Evolutionary conservation across 2,888 invertebrate genomes (phyloP).

Genomic region (Archaeoteleia sp.): DNA sequence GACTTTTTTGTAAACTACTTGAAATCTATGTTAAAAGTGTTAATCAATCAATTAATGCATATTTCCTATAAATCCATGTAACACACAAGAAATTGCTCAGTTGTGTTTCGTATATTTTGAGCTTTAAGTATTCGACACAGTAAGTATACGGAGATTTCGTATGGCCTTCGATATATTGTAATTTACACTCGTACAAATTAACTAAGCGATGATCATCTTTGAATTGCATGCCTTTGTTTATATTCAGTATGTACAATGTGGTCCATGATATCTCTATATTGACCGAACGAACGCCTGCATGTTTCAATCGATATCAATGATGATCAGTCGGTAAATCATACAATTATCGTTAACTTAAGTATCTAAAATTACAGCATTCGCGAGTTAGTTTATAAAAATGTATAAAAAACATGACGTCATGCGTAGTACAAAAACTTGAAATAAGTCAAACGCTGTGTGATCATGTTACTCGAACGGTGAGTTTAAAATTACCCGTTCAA

Average conservation of each 20-base stretch:
- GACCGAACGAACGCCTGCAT: slow-evolving; percentile 6
- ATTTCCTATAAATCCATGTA: slow-evolving; percentile 11
- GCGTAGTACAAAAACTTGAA: slow-evolving; percentile 50
- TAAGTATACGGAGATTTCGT: slow-evolving; percentile 6
- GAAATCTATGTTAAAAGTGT: too few relatives aligned
- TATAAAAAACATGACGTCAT: slow-evolving; percentile 56
- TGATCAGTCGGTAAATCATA: slow-evolving; percentile 13
- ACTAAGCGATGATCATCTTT: slow-evolving; percentile 5
- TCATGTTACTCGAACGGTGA: slow-evolving; percentile 40
- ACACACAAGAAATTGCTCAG: slow-evolving; percentile 12
- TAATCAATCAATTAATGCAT: too few relatives aligned
- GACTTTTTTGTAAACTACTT: too few relatives aligned
- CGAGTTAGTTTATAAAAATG: slow-evolving; percentile 55
- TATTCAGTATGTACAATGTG: slow-evolving; percentile 26
- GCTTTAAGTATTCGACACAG: slow-evolving; percentile 22
- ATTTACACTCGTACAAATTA: not conserved
- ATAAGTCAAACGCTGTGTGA: slow-evolving; percentile 59
- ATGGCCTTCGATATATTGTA: slow-evolving; percentile 28
- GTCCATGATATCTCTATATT: slow-evolving; percentile 12
- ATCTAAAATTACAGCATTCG: slow-evolving; percentile 22
- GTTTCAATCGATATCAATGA: slow-evolving; percentile 7
- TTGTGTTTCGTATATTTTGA: slow-evolving; percentile 3
- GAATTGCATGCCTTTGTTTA: slow-evolving; percentile 12
- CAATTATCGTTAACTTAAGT: slow-evolving; percentile 11
- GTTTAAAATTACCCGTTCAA: too few relatives aligned